These are phyloP conservation scores for Drosophila biarmipes DNA, from an alignment of 1,140 invertebrate species.

Conservation along the genomic window DNA sequence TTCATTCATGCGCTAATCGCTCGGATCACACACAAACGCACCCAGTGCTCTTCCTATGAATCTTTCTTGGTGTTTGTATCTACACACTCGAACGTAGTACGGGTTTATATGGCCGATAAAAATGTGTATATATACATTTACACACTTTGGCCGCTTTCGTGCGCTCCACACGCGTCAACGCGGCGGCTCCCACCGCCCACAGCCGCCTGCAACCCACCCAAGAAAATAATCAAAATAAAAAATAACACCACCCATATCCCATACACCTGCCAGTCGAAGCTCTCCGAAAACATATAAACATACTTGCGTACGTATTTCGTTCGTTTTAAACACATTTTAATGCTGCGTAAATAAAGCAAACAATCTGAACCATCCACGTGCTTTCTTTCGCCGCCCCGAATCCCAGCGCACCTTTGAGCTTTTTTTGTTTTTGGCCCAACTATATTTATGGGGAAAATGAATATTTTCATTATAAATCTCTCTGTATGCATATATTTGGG, in stretches of 20 bases:
- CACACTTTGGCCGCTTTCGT: constrained; percentile 41
- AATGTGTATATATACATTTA: constrained; percentile 52
- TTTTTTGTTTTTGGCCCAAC: constrained; percentile 8
- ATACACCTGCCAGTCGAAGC: constrained; percentile 23
- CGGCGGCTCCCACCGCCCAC: constrained; percentile 17
- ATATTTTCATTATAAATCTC: constrained; percentile 60
- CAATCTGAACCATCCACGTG: constrained; percentile 56
- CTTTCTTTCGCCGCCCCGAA: constrained; percentile 37
- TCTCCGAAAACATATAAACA: constrained; percentile 29
- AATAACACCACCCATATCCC: constrained; percentile 8
- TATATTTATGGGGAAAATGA: constrained; percentile 44
- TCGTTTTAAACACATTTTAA: constrained; percentile 72
- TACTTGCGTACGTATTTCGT: constrained; percentile 33
- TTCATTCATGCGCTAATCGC: constrained; percentile 80
- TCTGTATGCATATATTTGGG: constrained; percentile 32
- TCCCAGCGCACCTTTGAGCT: constrained; percentile 2
- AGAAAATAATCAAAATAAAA: background rate
- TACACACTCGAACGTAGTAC: constrained; percentile 44
- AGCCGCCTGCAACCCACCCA: background rate
- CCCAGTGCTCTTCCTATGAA: constrained; percentile 29
- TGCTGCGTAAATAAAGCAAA: constrained; percentile 74
- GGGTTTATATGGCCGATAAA: constrained; percentile 44
- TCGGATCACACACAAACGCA: constrained; percentile 22
- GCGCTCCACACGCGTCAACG: constrained; percentile 64
- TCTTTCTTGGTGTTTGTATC: constrained; percentile 21